Percentiles rank a stretch among this genome's conserved stretches.
These are phyloP conservation scores for Eueides isabella DNA, from an alignment of 1,140 invertebrate species.

Conservation along the genomic window DNA sequence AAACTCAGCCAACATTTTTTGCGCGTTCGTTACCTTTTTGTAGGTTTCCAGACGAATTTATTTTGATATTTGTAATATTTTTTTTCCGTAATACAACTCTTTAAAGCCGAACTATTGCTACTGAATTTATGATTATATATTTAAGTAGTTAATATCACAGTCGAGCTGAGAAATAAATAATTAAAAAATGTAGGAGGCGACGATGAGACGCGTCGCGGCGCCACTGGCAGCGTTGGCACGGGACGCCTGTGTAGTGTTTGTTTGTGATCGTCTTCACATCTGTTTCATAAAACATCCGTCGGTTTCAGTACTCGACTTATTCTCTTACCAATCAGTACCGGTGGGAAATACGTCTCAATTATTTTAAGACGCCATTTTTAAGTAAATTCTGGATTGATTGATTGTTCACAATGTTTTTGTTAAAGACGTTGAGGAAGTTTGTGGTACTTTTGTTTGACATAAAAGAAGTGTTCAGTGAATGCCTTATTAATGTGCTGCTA, in stretches of 20 bases:
- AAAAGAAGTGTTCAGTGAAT: slow-evolving; percentile 79
- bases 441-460: slow-evolving; percentile 72
- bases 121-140: too few relatives aligned
- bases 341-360: slow-evolving; percentile 51
- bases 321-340: slow-evolving; percentile 64
- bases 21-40: slow-evolving; percentile 1
- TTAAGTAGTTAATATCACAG: background rate
- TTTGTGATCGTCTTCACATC: slow-evolving; percentile 76
- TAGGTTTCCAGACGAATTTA: background rate
- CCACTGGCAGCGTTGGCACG: slow-evolving; percentile 70
- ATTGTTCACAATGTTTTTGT: slow-evolving; percentile 44
- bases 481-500: slow-evolving; percentile 69
- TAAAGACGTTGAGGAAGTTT: slow-evolving; percentile 66
- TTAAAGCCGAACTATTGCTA: background rate
- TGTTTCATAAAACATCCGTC: slow-evolving; percentile 77
- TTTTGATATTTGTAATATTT: background rate
- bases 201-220: slow-evolving; percentile 63
- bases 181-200: slow-evolving; percentile 65
- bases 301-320: slow-evolving; percentile 73
- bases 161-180: slow-evolving; percentile 42
- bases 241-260: slow-evolving; percentile 64
- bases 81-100: background rate
- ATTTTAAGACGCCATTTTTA: slow-evolving; percentile 58
- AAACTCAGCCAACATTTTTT: slow-evolving; percentile 32
- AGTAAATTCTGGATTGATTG: background rate